Evolutionary conservation across 1,140 invertebrate species (phyloP).

Genomic region (Callitettix versicolor): DNA sequence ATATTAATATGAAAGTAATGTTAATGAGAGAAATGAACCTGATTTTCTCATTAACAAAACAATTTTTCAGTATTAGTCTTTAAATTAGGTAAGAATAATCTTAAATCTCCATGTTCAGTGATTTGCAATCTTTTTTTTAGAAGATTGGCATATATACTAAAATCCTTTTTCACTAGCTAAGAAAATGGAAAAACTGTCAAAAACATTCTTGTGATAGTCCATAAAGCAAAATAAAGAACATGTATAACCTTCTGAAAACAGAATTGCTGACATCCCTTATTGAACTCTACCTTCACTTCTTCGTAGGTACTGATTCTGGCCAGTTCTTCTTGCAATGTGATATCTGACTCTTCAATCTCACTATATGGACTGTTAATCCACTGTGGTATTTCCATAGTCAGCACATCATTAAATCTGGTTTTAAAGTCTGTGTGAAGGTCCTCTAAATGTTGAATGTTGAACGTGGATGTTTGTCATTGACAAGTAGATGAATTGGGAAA

Average conservation of each 20-base stretch:
- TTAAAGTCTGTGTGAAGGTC: conserved; percentile 23
- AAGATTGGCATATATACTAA: conserved; percentile 2
- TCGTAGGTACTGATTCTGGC: conserved; percentile 24
- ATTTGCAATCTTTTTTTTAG: background rate
- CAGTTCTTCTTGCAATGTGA: conserved; percentile 28
- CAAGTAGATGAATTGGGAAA: no score
- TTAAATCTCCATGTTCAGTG: no score
- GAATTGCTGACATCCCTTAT: conserved; percentile 24
- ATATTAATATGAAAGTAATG: no score
- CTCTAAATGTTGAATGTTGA: conserved; percentile 28
- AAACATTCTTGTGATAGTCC: conserved; percentile 19
- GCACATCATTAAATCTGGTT: conserved; percentile 27
- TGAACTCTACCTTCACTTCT: conserved; percentile 27
- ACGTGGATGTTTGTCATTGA: conserved; percentile 23
- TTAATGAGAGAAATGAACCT: no score
- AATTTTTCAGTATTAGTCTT: background rate
- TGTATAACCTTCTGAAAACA: conserved; percentile 15
- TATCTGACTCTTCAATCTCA: conserved; percentile 25
- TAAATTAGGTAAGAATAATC: no score
- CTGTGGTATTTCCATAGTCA: conserved; percentile 27
- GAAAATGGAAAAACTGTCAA: conserved; percentile 21
- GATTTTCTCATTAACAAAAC: no score
- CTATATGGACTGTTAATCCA: conserved; percentile 27
- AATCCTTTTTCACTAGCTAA: conserved; percentile 16
- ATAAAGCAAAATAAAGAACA: conserved; percentile 20